A percentile compares a stretch with the other conserved stretches of the same genome.
Evolutionary conservation across 2,888 invertebrate genomes (phyloP).

Genomic region (Pegoplata infirma): DNA sequence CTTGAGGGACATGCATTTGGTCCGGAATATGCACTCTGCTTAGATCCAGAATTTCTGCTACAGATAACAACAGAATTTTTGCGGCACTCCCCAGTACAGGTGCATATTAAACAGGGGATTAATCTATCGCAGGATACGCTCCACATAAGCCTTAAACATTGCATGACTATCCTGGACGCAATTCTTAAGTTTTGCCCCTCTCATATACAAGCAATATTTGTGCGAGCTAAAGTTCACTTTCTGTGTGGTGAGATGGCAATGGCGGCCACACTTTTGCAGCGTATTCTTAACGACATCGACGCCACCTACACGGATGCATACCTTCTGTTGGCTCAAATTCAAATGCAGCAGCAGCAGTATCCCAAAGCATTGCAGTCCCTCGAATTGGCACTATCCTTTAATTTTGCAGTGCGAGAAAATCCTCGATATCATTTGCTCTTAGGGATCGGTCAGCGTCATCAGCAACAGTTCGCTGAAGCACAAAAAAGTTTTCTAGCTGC

Average conservation of each 20-base stretch:
- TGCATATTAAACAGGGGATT: constrained; percentile 69
- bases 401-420: constrained; percentile 94
- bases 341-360: constrained; percentile 84
- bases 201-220: constrained; percentile 82
- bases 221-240: constrained; percentile 89
- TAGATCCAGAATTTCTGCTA: constrained; percentile 93
- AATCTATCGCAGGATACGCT: constrained; percentile 77
- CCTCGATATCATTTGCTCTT: constrained; percentile 93
- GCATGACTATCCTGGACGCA: constrained; percentile 84
- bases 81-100: constrained; percentile 84
- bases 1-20: constrained; percentile 84
- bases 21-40: constrained; percentile 83
- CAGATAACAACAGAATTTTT: constrained; percentile 88
- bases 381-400: constrained; percentile 93
- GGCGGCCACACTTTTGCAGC: constrained; percentile 85
- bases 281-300: constrained; percentile 86
- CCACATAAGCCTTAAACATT: constrained; percentile 80
- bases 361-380: constrained; percentile 90
- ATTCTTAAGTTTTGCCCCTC: constrained; percentile 91
- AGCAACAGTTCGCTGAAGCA: constrained; percentile 84
- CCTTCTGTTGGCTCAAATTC: constrained; percentile 91
- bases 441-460: constrained; percentile 89
- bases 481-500: constrained; percentile 87
- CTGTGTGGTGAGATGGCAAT: constrained; percentile 86
- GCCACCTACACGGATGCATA: constrained; percentile 90